Base-by-base conservation (phyloP, 2,113 vertebrate species). In the Lophotis ruficrista region DNA sequence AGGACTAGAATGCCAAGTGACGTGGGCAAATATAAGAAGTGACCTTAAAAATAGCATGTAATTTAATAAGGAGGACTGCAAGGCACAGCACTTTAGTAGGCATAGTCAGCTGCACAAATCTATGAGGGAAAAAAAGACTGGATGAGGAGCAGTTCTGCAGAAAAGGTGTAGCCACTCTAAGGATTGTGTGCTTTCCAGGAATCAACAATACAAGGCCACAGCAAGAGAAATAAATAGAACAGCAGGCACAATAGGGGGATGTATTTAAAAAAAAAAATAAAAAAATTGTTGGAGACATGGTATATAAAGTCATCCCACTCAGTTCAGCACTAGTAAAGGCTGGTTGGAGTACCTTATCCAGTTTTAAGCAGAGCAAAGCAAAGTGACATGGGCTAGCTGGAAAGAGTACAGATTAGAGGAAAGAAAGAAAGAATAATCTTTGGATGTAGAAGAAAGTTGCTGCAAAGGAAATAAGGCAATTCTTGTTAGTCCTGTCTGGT, bases 41-140 rank as follows among this genome's bases (percentile, higher is more conserved):
- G 33, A 82, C 69, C 60, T 95, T 89, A 76, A 84, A 87, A 94
- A 82, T 48, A 71, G 12, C 24, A 20, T 38, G 31, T 71, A 51
- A 75, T 94, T 71, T 70, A 84, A 78, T 94, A 82, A 78, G 53
- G 25, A 82, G 77, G 70, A 82, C 77, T 85, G 65, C 77, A 87
- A 96, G 33, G 45, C 76, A 50, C 38, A 53, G 57, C 3, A 1
- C 47, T 94, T 95, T 8, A 68, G 33, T 71, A 48, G 33, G 56
- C 31, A 51, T 89, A 51, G 66, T 87, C 51, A 68, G 30, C 77
- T 89, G 81, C 73, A 84, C 54, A 82, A 62, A 76, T 92, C 77
- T 4, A 0, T 41, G 51, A 31, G 47, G 10, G 12, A 3, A 53
- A 45, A 72, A 81, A 81, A 43, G n/a, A 19, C 33, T 71, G 51